These are phyloP conservation scores for Trachelus iudaicus DNA, from an alignment of 2,888 invertebrate genomes.

Conservation along the genomic window DNA sequence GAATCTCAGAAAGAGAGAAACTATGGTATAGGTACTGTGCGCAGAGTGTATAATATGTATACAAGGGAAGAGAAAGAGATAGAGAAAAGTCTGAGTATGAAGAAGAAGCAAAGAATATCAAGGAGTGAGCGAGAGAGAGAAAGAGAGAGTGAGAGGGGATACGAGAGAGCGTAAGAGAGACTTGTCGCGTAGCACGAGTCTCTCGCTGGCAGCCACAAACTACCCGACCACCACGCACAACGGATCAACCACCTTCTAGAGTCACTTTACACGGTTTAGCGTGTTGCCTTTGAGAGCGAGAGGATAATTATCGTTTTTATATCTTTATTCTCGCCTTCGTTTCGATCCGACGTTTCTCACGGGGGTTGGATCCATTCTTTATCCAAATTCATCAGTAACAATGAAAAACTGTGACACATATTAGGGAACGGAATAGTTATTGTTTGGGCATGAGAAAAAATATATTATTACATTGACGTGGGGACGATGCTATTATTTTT, in stretches of 20 bases:
- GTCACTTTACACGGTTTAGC: conserved; percentile 15
- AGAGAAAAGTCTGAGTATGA: conserved; percentile 6
- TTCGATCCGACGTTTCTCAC: neutral
- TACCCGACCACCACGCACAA: conserved; percentile 61
- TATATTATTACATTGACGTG: neutral
- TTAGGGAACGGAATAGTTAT: neutral
- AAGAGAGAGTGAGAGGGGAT: conserved; percentile 25
- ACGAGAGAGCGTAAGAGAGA: conserved; percentile 9
- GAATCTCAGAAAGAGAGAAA: conserved; percentile 6
- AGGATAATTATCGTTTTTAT: neutral
- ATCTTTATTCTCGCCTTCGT: neutral
- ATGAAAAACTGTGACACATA: neutral
- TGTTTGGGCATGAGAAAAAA: neutral
- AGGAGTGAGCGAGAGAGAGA: conserved; percentile 22
- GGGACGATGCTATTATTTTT: neutral
- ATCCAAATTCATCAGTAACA: neutral
- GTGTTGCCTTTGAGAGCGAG: neutral
- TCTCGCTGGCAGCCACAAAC: conserved; percentile 58
- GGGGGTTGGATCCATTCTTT: neutral
- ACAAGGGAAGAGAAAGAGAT: conserved; percentile 16
- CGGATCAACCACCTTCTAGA: conserved; percentile 51
- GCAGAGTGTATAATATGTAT: neutral
- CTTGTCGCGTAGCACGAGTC: conserved; percentile 6
- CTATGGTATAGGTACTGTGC: conserved; percentile 7
- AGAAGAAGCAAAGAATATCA: conserved; percentile 2